Evolutionary conservation across 2,113 vertebrate species (phyloP).

Genomic region (Coreoperca whiteheadi): DNA sequence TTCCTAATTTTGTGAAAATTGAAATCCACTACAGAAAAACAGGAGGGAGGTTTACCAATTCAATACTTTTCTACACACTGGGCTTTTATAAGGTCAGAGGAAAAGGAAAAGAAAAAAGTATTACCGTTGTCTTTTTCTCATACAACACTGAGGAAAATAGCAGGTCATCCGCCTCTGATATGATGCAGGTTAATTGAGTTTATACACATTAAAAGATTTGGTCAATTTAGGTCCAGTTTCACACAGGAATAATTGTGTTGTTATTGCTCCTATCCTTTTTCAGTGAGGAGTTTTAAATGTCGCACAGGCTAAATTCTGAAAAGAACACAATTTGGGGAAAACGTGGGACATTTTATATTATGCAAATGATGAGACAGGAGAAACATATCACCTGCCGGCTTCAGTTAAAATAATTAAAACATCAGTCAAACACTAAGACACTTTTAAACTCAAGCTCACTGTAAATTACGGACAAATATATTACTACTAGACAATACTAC

Average conservation of each 20-base stretch:
- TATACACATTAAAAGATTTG: background rate
- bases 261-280: conserved; percentile 4
- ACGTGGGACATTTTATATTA: background rate
- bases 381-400: background rate
- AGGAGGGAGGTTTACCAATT: too few relatives aligned
- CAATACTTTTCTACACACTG: too few relatives aligned
- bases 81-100: too few relatives aligned
- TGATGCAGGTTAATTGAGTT: background rate
- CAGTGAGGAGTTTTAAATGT: conserved; percentile 17
- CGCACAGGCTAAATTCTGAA: background rate
- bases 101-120: too few relatives aligned
- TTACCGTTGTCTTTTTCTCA: background rate
- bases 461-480: background rate
- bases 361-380: background rate
- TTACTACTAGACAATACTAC: background rate
- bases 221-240: conserved; percentile 25
- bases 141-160: background rate
- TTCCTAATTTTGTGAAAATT: background rate
- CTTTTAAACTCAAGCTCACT: background rate
- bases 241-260: conserved; percentile 40
- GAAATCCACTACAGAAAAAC: background rate
- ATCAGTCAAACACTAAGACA: background rate
- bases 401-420: background rate
- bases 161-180: background rate
- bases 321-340: conserved; percentile 5